These are phyloP conservation scores for Orientallactaga sibirica DNA, from an alignment of 2,797 vertebrate genomes.

Conservation along the genomic window DNA sequence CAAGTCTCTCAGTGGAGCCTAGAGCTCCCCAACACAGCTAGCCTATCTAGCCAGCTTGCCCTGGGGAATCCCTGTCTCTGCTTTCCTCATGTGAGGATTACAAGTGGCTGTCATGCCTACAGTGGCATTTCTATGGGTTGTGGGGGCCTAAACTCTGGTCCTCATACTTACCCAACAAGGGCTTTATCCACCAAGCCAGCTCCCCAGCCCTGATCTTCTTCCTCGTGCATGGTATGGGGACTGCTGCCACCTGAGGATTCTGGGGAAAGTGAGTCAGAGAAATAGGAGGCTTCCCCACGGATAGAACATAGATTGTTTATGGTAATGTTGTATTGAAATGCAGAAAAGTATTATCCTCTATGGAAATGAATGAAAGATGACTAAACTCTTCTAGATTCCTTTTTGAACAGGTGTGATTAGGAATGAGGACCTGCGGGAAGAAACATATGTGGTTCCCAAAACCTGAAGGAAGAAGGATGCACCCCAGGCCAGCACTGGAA, in stretches of 20 bases:
- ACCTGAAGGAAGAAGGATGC: neutral
- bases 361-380: neutral
- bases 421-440: neutral
- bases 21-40: too few relatives aligned
- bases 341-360: neutral
- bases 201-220: neutral
- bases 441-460: neutral
- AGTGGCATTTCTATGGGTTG: too few relatives aligned
- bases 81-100: too few relatives aligned
- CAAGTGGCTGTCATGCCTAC: too few relatives aligned
- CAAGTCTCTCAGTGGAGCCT: too few relatives aligned
- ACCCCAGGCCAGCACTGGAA: neutral
- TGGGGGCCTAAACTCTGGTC: too few relatives aligned
- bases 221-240: neutral
- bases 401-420: neutral
- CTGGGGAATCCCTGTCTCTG: too few relatives aligned
- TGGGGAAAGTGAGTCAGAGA: neutral
- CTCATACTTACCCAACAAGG: too few relatives aligned
- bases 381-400: slow-evolving; percentile 19
- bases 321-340: neutral
- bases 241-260: neutral
- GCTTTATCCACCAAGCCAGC: too few relatives aligned
- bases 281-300: neutral
- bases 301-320: neutral
- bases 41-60: too few relatives aligned